Evolutionary conservation across 2,797 vertebrate species (phyloP).

Genomic region (Malurus leucopterus): DNA sequence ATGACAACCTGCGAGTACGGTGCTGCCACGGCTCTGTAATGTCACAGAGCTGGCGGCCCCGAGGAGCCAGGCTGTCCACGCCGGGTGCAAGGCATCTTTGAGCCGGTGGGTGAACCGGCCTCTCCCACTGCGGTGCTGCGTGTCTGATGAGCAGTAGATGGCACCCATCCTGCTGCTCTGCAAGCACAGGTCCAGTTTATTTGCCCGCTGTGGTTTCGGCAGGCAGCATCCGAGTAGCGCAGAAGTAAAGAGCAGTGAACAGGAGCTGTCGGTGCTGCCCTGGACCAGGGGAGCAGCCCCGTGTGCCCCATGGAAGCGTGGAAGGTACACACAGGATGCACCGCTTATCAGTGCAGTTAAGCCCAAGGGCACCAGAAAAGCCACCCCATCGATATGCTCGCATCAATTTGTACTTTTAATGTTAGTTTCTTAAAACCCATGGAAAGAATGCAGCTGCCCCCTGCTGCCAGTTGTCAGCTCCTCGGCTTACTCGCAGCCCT

Average conservation of each 20-base stretch:
- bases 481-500: not conserved
- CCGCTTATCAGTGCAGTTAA: not conserved
- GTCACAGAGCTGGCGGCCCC: not conserved
- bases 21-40: not conserved
- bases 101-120: not conserved
- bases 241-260: not conserved
- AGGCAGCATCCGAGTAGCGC: not conserved
- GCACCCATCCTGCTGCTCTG: not conserved
- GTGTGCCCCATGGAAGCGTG: not conserved
- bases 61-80: not conserved
- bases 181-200: not conserved
- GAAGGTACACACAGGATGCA: not conserved
- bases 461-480: not conserved
- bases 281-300: not conserved
- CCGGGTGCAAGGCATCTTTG: accelerated
- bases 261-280: not conserved
- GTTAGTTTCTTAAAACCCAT: not conserved
- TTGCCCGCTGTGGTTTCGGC: not conserved
- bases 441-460: not conserved
- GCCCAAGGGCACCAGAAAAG: not conserved
- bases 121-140: not conserved
- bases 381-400: not conserved
- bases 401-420: not conserved
- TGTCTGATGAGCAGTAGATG: not conserved
- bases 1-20: not conserved